Percentiles rank a stretch among this genome's conserved stretches.
These are phyloP conservation scores for Callipepla californica DNA, from an alignment of 2,113 vertebrate genomes.

Conservation along the genomic window DNA sequence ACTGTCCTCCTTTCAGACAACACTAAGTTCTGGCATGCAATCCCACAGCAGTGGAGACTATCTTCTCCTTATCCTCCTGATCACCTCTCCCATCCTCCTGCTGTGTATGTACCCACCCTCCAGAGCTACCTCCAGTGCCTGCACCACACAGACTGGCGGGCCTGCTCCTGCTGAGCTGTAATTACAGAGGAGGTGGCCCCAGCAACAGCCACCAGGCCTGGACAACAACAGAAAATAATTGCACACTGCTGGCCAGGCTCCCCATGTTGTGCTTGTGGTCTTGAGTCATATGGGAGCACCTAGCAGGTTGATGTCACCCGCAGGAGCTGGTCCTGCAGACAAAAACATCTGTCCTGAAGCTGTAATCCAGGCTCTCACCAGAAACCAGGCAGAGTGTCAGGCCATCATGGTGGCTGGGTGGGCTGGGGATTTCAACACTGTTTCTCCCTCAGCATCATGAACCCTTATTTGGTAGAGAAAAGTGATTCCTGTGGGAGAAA, in stretches of 20 bases:
- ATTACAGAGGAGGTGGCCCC: background rate
- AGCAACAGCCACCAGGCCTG: background rate
- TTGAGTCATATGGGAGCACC: slow-evolving; percentile 6
- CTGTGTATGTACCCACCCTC: background rate
- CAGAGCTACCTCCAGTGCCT: background rate
- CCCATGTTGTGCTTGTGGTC: background rate
- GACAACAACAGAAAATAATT: background rate
- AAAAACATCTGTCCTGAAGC: background rate
- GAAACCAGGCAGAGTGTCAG: background rate
- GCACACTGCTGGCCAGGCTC: background rate
- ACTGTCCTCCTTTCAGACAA: slow-evolving; percentile 18
- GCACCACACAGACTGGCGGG: background rate
- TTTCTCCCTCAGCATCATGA: background rate
- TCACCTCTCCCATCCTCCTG: background rate
- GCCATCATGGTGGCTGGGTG: accelerated
- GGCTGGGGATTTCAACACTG: background rate
- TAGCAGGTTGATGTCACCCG: background rate
- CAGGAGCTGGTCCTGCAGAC: background rate
- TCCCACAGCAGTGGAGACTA: background rate
- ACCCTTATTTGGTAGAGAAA: background rate
- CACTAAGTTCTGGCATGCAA: background rate
- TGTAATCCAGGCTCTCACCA: background rate
- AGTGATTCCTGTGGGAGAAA: background rate
- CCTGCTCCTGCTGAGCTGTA: background rate
- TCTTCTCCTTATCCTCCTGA: background rate